Evolutionary conservation across 2,113 vertebrate species (phyloP), one percentile per base, ranked within the genome.

Genomic region (Calidris pygmaea): DNA sequence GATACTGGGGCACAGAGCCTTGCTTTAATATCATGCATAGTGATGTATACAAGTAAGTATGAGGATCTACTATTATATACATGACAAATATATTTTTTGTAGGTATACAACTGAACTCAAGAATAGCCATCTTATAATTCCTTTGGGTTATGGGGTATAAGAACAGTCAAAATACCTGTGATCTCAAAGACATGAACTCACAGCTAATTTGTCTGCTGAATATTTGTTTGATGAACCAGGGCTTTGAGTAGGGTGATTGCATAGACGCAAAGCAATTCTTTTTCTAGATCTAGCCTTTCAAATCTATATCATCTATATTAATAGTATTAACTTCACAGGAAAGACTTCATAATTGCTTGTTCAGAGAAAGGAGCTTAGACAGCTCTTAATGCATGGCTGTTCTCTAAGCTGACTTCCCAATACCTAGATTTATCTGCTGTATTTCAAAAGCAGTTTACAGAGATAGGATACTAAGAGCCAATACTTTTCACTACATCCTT

Each of bases 331-430:
- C n/a, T 92, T 77, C 55, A 68, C 2, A 0, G 14, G 45, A 65
- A 81, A 81, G 41, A 30, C 39, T 84, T 59, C 1, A 1, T 78
- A 75, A 89, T 89, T 89, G 39, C 80, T 89, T 63, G 52, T 82
- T 41, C 26, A 75, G 68, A 50, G 43, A 96, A 84, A 65, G 62
- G 23, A 87, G 73, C 50, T 93, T 89, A 91, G 65, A 27, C 65
- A 72, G 66, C 20, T 71, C 77, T 79, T 89, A 81, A 60, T 16
- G 16, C 70, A 56, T 2, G 6, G 43, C 34, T 50, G 14, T 14
- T 84, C 37, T 71, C 76, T 91, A 90, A 95, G 56, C 60, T 72
- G 87, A 39, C 70, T 92, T 94, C 20, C 66, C 77, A 85, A 63
- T 68, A 68, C 48, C 29, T 39, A 23, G 23, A 56, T 39, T 77